Conservation (phyloP, 2,113 vertebrate species). For the Phodopus roborovskii region DNA sequence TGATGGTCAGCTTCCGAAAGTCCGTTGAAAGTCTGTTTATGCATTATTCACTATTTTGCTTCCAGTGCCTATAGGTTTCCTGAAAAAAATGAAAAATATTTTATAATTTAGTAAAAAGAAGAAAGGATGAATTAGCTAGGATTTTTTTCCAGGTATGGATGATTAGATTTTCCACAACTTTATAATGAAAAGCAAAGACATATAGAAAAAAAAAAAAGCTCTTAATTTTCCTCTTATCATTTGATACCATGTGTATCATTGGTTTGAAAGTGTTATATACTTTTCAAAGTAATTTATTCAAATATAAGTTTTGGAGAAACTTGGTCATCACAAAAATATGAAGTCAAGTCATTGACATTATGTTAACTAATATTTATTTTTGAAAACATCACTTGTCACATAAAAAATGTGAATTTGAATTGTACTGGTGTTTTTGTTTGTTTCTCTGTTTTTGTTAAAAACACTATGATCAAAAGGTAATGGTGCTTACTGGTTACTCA, state of each 20-base stretch:
- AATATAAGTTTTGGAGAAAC: neutral
- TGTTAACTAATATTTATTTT: neutral
- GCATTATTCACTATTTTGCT: neutral
- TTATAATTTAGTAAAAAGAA: conserved; percentile 30
- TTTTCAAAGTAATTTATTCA: neutral
- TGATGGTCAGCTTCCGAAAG: neutral
- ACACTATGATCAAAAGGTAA: neutral
- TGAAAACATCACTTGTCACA: neutral
- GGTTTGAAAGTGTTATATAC: neutral
- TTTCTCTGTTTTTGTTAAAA: neutral
- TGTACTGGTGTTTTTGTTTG: neutral
- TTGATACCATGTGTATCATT: neutral
- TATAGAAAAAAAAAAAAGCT: neutral
- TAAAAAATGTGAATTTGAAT: neutral
- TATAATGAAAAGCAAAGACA: neutral
- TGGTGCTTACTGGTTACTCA: too few species aligned
- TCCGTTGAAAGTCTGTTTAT: neutral
- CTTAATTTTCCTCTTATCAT: neutral
- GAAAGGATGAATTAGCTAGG: neutral
- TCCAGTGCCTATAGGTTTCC: neutral
- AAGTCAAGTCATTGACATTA: neutral
- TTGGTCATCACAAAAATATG: neutral
- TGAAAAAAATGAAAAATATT: neutral
- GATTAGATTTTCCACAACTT: neutral
- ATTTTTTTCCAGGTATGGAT: neutral